Percentiles rank a stretch among this genome's conserved stretches.
phyloP scores from a whole-genome alignment of 2,888 invertebrate species.

The Macropis europaea region DNA sequence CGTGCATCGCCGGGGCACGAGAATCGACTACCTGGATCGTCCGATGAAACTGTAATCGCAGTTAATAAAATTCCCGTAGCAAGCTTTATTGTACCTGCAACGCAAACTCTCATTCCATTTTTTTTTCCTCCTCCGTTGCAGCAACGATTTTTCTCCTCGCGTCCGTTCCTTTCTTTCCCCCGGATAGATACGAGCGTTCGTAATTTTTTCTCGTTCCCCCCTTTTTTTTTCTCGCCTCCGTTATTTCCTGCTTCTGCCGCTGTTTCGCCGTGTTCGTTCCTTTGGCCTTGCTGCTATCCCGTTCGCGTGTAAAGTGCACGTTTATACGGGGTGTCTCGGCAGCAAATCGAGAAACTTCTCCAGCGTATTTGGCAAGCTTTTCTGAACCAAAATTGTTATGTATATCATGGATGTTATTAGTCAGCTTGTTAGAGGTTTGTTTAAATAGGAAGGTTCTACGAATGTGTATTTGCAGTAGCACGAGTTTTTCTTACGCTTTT shows the following conservation, averaged over 20 bases:
- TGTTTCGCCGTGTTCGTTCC: background rate
- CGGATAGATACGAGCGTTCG: background rate
- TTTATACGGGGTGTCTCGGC: background rate
- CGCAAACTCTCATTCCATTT: background rate
- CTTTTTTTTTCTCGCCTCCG: background rate
- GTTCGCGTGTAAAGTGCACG: constrained; percentile 11
- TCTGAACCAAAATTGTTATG: too few species aligned
- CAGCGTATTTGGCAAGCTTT: too few species aligned
- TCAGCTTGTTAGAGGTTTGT: too few species aligned
- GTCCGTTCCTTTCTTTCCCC: background rate
- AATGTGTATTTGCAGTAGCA: too few species aligned
- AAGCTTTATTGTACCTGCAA: constrained; percentile 8
- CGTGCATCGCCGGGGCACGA: background rate
- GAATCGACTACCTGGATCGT: background rate
- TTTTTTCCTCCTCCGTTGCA: background rate
- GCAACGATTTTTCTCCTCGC: constrained; percentile 5
- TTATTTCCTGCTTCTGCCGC: background rate
- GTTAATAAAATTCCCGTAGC: constrained; percentile 28
- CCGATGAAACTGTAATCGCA: constrained; percentile 11
- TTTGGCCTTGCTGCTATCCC: background rate
- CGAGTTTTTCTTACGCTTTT: too few species aligned
- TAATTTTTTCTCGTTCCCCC: constrained; percentile 8
- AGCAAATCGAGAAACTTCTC: too few species aligned
- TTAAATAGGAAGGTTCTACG: too few species aligned
- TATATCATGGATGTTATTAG: too few species aligned